phyloP scores from a whole-genome alignment of 2,888 invertebrate genomes.

The Noctua pronuba region DNA sequence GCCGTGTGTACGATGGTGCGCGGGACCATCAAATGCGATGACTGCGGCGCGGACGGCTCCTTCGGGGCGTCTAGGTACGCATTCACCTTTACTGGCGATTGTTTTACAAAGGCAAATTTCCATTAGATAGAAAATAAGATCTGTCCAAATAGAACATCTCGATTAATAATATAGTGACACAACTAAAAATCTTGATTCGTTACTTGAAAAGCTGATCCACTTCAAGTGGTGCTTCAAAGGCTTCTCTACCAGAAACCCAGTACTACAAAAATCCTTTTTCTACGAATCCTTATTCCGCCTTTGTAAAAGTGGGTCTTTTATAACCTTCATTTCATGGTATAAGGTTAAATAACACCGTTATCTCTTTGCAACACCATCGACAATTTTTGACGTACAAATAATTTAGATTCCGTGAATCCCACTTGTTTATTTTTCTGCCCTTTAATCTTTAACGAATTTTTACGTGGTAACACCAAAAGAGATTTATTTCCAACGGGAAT shows the following conservation, averaged over 20 bases:
- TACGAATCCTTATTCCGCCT: not conserved
- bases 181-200: not conserved
- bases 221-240: not conserved
- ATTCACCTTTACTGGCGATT: not conserved
- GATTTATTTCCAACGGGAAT: conserved; percentile 53
- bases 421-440: conserved; percentile 63
- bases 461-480: conserved; percentile 43
- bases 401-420: conserved; percentile 45
- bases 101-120: not conserved
- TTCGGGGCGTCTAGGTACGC: no score
- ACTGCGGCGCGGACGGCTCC: no score
- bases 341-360: conserved; percentile 50
- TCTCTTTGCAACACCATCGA: conserved; percentile 60
- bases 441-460: conserved; percentile 64
- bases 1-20: no score
- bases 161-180: not conserved
- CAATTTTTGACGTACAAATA: conserved; percentile 53
- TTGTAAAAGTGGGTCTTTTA: conserved; percentile 34
- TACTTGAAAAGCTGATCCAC: not conserved
- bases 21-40: not conserved
- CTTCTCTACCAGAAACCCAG: not conserved
- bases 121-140: not conserved
- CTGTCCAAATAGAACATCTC: not conserved
- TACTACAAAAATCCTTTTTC: not conserved
- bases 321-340: not conserved